A percentile compares a stretch with the other conserved stretches of the same genome.
These are phyloP conservation scores for Drosophila serrata DNA, from an alignment of 1,140 invertebrate genomes.

Conservation along the genomic window DNA sequence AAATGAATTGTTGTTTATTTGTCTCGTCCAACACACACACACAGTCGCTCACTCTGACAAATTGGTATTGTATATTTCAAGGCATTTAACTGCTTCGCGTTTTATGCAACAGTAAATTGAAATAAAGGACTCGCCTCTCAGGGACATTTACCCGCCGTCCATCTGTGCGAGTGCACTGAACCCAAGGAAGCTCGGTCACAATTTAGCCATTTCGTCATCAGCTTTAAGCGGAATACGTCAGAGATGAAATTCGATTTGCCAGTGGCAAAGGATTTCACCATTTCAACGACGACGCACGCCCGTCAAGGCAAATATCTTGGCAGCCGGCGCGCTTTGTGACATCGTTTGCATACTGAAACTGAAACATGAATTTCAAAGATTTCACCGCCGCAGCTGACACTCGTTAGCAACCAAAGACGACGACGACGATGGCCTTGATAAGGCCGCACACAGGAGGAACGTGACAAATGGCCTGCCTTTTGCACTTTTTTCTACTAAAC, in stretches of 20 bases:
- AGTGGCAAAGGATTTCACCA: slow-evolving; percentile 13
- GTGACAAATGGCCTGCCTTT: slow-evolving; percentile 36
- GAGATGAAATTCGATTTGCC: slow-evolving; percentile 39
- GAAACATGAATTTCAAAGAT: slow-evolving; percentile 52
- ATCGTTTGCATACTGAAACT: slow-evolving; percentile 44
- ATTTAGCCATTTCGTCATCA: no score
- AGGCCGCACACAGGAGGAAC: slow-evolving; percentile 23
- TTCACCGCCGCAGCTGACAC: slow-evolving; percentile 42
- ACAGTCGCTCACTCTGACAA: slow-evolving; percentile 57
- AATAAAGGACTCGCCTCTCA: slow-evolving; percentile 54
- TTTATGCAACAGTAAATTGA: slow-evolving; percentile 74
- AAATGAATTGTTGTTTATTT: slow-evolving; percentile 81
- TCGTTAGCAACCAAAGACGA: slow-evolving; percentile 27
- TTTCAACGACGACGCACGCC: slow-evolving; percentile 6
- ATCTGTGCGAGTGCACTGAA: slow-evolving; percentile 19
- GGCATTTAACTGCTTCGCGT: slow-evolving; percentile 63
- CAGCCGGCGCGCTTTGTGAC: slow-evolving; percentile 33
- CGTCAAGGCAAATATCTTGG: slow-evolving; percentile 32
- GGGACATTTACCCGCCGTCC: not conserved
- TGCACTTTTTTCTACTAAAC: slow-evolving; percentile 4
- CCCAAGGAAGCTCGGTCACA: slow-evolving; percentile 5
- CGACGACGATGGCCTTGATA: slow-evolving; percentile 35
- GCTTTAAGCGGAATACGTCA: slow-evolving; percentile 25
- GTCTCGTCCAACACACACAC: slow-evolving; percentile 37
- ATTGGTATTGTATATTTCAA: slow-evolving; percentile 58